phyloP scores from a whole-genome alignment of 1,140 invertebrate species.

The Wiebesia pumilae region DNA sequence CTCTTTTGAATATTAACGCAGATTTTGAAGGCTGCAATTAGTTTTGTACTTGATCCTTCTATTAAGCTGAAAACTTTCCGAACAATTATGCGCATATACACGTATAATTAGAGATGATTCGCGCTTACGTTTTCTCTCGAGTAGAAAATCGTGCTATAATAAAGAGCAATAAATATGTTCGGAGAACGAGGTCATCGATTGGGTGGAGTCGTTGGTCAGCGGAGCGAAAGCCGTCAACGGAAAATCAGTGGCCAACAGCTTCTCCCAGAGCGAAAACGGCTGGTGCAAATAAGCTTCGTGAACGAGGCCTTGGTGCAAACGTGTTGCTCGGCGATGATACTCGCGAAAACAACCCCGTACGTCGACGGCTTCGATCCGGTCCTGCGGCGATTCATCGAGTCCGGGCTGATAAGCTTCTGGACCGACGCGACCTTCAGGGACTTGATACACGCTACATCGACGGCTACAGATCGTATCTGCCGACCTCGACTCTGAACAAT shows the following conservation, averaged over 20 bases:
- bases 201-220: background rate
- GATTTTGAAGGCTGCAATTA: no score
- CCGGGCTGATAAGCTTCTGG: background rate
- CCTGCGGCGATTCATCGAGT: background rate
- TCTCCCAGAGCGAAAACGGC: background rate
- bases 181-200: background rate
- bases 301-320: background rate
- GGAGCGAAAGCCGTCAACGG: background rate
- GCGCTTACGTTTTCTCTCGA: no score
- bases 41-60: no score
- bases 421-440: background rate
- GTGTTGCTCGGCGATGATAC: background rate
- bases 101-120: no score
- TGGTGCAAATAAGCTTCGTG: slow-evolving; percentile 20
- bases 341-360: slow-evolving; percentile 1
- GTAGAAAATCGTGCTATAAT: no score
- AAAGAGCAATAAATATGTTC: no score
- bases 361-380: slow-evolving; percentile 1
- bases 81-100: no score
- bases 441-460: background rate
- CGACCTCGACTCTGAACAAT: background rate
- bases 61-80: background rate
- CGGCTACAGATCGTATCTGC: background rate
- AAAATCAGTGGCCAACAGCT: background rate
- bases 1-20: no score